Percentiles rank a stretch among this genome's conserved stretches.
Conservation (phyloP, 2,113 vertebrate genomes). For the Gymnarchus niloticus region DNA sequence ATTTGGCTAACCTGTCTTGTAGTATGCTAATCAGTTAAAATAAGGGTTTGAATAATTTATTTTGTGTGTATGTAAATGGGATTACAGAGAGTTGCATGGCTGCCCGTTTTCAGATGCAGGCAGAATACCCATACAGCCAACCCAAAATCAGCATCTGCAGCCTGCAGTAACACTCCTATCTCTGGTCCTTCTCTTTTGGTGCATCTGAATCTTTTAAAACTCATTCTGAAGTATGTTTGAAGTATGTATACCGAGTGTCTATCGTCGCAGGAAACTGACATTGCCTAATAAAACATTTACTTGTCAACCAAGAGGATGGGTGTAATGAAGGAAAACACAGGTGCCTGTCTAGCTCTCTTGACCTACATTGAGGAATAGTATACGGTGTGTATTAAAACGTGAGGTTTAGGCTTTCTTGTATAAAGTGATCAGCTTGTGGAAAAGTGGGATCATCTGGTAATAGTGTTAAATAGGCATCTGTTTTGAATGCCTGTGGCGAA, state of each 20-base stretch:
- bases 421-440: neutral
- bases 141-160: neutral
- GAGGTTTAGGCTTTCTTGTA: neutral
- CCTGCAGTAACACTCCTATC: neutral
- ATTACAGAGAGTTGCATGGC: neutral
- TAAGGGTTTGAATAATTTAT: neutral
- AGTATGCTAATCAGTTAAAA: neutral
- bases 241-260: conserved; percentile 8
- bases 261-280: conserved; percentile 9
- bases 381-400: neutral
- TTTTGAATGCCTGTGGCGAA: neutral
- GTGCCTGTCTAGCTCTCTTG: neutral
- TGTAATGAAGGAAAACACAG: conserved; percentile 13
- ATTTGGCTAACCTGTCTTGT: neutral
- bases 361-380: neutral
- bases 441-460: neutral
- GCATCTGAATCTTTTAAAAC: neutral
- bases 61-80: neutral
- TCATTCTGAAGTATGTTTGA: conserved; percentile 9
- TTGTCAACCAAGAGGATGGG: neutral
- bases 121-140: neutral
- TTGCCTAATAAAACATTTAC: conserved; percentile 16
- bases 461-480: neutral
- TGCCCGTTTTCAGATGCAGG: neutral
- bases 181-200: neutral